A percentile compares a stretch with the other conserved stretches of the same genome.
Evolutionary conservation across 2,888 invertebrate genomes (phyloP).

Genomic region (Tinea trinotella): DNA sequence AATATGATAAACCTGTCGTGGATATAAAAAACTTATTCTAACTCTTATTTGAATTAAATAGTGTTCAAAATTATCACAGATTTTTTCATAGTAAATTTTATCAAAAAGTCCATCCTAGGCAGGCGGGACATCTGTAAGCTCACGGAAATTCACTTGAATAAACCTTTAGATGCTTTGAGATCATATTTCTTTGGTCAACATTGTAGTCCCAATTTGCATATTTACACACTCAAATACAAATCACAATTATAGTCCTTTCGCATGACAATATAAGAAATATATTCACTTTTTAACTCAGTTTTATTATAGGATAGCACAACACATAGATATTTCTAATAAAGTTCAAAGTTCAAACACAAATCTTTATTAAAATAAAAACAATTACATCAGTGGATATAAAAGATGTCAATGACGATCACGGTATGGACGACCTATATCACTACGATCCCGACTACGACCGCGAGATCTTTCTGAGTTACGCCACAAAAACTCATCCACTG

Average conservation of each 20-base stretch:
- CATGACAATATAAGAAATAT: slow-evolving; percentile 22
- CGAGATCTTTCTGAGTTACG: slow-evolving; percentile 80
- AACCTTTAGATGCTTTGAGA: background rate
- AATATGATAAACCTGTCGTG: background rate
- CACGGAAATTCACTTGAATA: background rate
- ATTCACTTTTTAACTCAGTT: background rate
- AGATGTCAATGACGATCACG: slow-evolving; percentile 70
- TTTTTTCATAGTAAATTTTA: background rate
- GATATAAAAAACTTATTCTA: background rate
- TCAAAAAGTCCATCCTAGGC: background rate
- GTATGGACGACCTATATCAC: slow-evolving; percentile 73
- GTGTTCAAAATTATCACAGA: background rate
- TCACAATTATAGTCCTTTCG: slow-evolving; percentile 23
- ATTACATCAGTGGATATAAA: slow-evolving; percentile 50
- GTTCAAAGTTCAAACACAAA: slow-evolving; percentile 68
- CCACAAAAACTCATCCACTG: slow-evolving; percentile 89
- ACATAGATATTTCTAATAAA: slow-evolving; percentile 53
- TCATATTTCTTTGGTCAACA: background rate
- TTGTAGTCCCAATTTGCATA: slow-evolving; percentile 24
- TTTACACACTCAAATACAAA: slow-evolving; percentile 21
- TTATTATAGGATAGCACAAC: slow-evolving; percentile 45
- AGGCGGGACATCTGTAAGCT: background rate
- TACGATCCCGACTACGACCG: slow-evolving; percentile 72
- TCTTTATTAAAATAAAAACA: slow-evolving; percentile 22
- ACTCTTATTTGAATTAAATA: background rate